Percentiles rank a stretch among this genome's conserved stretches.
Conservation (phyloP, 2,113 vertebrate species). For the Aplodontia rufa region DNA sequence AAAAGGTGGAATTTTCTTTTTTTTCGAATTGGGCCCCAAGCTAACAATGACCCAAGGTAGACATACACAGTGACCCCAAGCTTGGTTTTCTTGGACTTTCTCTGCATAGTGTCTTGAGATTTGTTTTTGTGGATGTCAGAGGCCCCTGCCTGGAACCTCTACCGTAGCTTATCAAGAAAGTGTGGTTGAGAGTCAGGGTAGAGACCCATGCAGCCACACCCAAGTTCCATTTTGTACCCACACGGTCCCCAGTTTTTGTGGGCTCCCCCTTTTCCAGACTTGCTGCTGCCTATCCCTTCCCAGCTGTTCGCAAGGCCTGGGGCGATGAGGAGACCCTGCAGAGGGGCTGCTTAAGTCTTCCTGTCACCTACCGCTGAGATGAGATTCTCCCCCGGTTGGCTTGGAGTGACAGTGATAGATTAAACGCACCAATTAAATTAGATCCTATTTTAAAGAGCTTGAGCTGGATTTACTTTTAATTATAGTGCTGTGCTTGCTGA, state of each 20-base stretch:
- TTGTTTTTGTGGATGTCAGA: not conserved
- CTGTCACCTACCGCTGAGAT: constrained; percentile 69
- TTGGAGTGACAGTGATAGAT: constrained; percentile 80
- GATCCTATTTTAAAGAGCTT: constrained; percentile 82
- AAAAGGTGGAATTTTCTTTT: constrained; percentile 10
- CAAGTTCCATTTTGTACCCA: not conserved
- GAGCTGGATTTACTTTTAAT: constrained; percentile 82
- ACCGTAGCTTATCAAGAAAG: not conserved
- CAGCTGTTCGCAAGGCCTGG: constrained; percentile 52
- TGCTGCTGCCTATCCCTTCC: constrained; percentile 18
- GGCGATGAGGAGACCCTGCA: constrained; percentile 41
- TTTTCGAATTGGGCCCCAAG: not conserved
- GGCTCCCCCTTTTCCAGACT: not conserved
- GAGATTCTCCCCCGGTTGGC: constrained; percentile 76
- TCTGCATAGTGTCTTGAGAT: not conserved
- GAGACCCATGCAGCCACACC: not conserved
- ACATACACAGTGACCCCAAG: not conserved
- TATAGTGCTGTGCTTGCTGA: constrained; percentile 79
- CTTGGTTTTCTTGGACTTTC: not conserved
- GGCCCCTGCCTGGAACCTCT: not conserved
- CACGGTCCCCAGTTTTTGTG: not conserved
- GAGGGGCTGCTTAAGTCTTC: constrained; percentile 70
- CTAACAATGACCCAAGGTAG: not conserved
- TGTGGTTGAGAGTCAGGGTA: not conserved
- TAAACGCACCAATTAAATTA: constrained; percentile 81